Base-by-base conservation (phyloP, 2,888 invertebrate genomes). In the Criorhina ranunculi region DNA sequence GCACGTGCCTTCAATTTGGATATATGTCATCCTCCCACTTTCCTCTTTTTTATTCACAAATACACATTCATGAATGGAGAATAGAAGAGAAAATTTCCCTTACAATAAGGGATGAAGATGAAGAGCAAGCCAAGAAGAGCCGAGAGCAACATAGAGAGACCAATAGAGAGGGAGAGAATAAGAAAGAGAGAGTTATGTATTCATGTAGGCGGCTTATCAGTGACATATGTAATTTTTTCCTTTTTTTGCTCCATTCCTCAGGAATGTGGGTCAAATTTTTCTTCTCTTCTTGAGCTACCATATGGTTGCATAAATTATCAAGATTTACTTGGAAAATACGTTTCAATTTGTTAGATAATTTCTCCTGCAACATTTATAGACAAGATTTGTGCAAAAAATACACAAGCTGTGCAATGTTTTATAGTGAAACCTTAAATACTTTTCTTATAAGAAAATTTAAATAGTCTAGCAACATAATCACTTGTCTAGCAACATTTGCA, bases 231-330 rank as follows among this genome's bases (percentile, higher is more conserved):
- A 69, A 66, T 76, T 44, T 42, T 31, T 24, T 35, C 19, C 35
- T 75, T 37, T 73, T 57, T 69, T 46, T 24, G 24, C 24, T 24
- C 4, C 24, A 24, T 24, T 70, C 31, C 31, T 62, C 12, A 37
- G 49, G 67, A 67, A 67, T 67, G 31, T 77, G 76, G 76, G 76
- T 77, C 67, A 77, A 67, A 59, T 51, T 33, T n/a, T 59, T 60
- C 35, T 24, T 60, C 11, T 19, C 9, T 49, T 29, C 11, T 37
- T 46, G 12, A 67, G 60, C 35, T 67, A 77, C 76, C 76, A 77
- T 77, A 77, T 77, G 76, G 67, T 67, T 46, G 66, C 51, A 64
- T 37, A 53, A 59, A 59, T 57, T 59, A 37, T 70, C 2, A 12
- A 19, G 59, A 49, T 49, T 33, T 29, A 11, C 5, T 51, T 5